These are phyloP conservation scores for Eucidaris tribuloides DNA, from an alignment of 35 echinoderm and acorn worm genomes.

Conservation along the genomic window DNA sequence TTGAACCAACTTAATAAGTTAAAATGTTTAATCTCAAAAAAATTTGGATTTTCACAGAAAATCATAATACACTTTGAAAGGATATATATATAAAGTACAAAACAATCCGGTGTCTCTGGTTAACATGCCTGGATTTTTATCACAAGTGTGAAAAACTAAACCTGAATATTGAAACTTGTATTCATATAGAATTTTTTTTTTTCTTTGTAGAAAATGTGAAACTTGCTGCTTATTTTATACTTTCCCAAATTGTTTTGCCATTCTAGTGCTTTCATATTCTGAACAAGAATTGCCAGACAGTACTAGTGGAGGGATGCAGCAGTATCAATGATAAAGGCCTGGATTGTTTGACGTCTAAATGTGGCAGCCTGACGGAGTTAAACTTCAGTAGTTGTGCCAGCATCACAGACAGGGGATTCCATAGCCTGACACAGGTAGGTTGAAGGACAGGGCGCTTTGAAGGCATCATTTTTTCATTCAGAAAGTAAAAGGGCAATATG, in stretches of 20 bases:
- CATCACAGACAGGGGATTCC: neutral
- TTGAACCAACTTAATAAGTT: too few relatives aligned
- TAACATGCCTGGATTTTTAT: neutral
- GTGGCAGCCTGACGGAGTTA: conserved; percentile 1
- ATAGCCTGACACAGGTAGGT: neutral
- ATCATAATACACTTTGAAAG: neutral
- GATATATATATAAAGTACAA: neutral
- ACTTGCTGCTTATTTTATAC: neutral
- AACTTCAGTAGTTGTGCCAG: neutral
- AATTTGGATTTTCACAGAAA: too few relatives aligned
- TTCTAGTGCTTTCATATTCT: conserved; percentile 10
- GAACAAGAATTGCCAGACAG: conserved; percentile 13
- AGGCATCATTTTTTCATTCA: too few relatives aligned
- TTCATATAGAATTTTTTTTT: too few relatives aligned
- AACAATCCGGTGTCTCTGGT: neutral
- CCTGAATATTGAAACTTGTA: too few relatives aligned
- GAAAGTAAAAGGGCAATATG: too few relatives aligned
- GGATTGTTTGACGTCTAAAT: conserved; percentile 2
- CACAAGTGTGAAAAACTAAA: neutral
- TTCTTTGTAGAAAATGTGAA: neutral
- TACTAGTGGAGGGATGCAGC: neutral
- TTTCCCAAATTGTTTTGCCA: neutral
- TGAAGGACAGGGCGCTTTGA: too few relatives aligned
- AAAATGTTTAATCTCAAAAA: too few relatives aligned
- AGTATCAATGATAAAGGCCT: conserved; percentile 1